These are phyloP conservation scores for Epirrhoe tristata DNA, from an alignment of 2,888 invertebrate genomes.

Conservation along the genomic window DNA sequence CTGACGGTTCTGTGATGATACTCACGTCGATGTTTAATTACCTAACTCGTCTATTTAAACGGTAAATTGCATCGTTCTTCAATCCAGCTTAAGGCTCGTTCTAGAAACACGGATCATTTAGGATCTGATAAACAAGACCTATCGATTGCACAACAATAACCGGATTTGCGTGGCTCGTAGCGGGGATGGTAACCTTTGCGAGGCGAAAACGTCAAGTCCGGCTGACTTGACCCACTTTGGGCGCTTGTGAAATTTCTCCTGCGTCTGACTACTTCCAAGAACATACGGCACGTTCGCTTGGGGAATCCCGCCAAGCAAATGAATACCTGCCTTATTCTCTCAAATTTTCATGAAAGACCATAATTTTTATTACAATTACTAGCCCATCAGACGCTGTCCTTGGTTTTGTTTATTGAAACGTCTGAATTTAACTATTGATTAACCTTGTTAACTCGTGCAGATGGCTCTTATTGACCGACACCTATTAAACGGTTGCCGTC, in stretches of 20 bases:
- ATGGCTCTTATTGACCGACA: conserved; percentile 77
- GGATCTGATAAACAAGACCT: conserved; percentile 76
- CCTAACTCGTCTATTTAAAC: not conserved
- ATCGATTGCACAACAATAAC: conserved; percentile 79
- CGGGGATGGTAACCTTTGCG: conserved; percentile 77
- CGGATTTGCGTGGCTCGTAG: conserved; percentile 65
- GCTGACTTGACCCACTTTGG: conserved; percentile 81
- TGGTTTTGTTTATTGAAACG: conserved; percentile 43
- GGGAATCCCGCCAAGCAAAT: conserved; percentile 67
- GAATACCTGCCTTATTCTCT: not conserved
- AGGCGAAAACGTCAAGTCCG: conserved; percentile 82
- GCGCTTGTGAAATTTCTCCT: conserved; percentile 82
- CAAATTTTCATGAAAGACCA: conserved; percentile 1
- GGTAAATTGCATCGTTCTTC: not conserved
- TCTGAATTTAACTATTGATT: conserved; percentile 65
- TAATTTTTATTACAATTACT: not conserved
- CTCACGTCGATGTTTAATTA: conserved; percentile 1
- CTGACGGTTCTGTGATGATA: not conserved
- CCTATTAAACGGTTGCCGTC: conserved; percentile 73
- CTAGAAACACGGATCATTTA: conserved; percentile 61
- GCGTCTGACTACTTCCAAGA: conserved; percentile 74
- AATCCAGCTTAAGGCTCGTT: conserved; percentile 38
- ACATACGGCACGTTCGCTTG: conserved; percentile 60
- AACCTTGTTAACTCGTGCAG: conserved; percentile 68
- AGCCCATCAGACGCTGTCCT: conserved; percentile 2